These are phyloP conservation scores for Lineus longissimus DNA, from an alignment of 1,140 invertebrate genomes.

Conservation along the genomic window DNA sequence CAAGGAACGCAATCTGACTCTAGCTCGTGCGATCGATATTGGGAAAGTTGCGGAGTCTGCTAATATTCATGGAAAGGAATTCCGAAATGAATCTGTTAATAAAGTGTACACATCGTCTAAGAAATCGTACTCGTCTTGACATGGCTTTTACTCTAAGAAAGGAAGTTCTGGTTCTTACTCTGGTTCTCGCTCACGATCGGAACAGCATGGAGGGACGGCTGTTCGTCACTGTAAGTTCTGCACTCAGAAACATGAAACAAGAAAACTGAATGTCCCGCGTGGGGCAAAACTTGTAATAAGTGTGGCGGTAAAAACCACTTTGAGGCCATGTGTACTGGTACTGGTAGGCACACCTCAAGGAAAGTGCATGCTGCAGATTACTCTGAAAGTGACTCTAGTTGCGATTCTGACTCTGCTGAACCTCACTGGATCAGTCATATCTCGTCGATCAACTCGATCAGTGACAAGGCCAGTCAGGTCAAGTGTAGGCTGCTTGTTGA, in stretches of 20 bases:
- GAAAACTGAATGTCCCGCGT: not conserved
- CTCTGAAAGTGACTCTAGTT: not conserved
- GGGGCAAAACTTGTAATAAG: not conserved
- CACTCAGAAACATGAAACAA: not conserved
- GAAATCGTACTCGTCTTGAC: no score
- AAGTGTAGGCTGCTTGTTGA: not conserved
- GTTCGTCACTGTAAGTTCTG: constrained; percentile 2
- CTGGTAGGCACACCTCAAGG: no score
- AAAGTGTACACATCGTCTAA: no score
- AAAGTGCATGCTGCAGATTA: not conserved
- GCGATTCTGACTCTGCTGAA: not conserved
- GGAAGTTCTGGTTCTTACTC: not conserved
- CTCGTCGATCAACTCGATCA: not conserved
- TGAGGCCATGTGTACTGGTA: not conserved
- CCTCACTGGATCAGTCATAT: not conserved
- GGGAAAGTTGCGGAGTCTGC: not conserved
- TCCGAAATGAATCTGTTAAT: not conserved
- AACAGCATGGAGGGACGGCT: not conserved
- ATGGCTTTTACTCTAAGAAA: not conserved
- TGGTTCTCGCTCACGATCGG: not conserved
- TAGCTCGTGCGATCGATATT: not conserved
- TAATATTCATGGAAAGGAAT: not conserved
- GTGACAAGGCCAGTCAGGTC: not conserved
- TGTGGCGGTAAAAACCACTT: not conserved
- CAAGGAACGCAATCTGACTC: not conserved